Percentiles rank a stretch among this genome's conserved stretches.
phyloP scores from a whole-genome alignment of 2,888 invertebrate species.

The Caenorhabditis macrosperma region DNA sequence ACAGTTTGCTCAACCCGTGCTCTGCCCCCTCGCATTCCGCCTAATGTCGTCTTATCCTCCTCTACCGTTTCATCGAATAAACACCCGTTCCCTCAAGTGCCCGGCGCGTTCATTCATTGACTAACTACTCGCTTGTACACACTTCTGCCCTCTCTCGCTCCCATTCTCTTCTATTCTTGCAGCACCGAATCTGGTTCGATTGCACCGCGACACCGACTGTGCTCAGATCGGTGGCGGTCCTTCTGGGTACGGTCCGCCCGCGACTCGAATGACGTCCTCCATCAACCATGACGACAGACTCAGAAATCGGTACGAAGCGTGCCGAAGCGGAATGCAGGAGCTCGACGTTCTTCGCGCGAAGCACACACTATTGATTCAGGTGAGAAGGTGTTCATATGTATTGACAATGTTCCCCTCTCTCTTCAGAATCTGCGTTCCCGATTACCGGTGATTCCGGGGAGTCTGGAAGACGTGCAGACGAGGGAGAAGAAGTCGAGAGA shows the following conservation, averaged over 20 bases:
- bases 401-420: no score
- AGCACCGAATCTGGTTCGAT: conserved; percentile 48
- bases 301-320: conserved; percentile 64
- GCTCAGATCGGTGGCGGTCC: conserved; percentile 47
- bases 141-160: background rate
- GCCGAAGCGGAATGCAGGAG: conserved; percentile 67
- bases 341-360: conserved; percentile 62
- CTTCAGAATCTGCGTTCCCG: conserved; percentile 64
- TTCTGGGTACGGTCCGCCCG: conserved; percentile 58
- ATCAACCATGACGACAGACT: conserved; percentile 51
- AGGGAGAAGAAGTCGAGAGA: conserved; percentile 58
- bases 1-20: conserved; percentile 28
- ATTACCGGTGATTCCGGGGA: conserved; percentile 64
- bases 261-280: conserved; percentile 50
- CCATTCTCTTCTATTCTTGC: conserved; percentile 2
- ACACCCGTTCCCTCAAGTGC: conserved; percentile 46
- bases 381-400: no score
- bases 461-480: conserved; percentile 62
- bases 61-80: conserved; percentile 52
- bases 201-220: conserved; percentile 37
- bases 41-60: conserved; percentile 42
- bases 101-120: conserved; percentile 25
- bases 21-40: conserved; percentile 1
- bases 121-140: conserved; percentile 46
- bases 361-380: conserved; percentile 63